Percentiles rank a stretch among this genome's conserved stretches.
phyloP scores from a whole-genome alignment of 2,113 vertebrate genomes.

The Hippoglossus stenolepis region DNA sequence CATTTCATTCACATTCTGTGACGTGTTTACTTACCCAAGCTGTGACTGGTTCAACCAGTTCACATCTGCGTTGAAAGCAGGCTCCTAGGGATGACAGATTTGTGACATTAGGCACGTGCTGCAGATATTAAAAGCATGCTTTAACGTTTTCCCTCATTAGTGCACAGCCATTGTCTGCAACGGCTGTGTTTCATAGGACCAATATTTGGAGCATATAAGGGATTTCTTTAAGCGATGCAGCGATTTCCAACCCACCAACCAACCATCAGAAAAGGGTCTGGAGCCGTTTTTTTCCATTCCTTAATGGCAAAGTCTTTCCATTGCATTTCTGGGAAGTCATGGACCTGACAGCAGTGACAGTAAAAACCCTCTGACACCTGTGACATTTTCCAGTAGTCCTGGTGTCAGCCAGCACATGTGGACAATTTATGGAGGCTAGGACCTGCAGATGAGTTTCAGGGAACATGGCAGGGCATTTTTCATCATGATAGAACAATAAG shows the following conservation, averaged over 20 bases:
- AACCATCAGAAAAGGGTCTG: constrained; percentile 52
- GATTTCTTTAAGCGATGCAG: constrained; percentile 59
- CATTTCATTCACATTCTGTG: constrained; percentile 49
- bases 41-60: constrained; percentile 34
- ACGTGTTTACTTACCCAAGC: constrained; percentile 21
- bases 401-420: constrained; percentile 73
- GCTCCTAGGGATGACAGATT: constrained; percentile 36
- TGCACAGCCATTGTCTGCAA: constrained; percentile 36
- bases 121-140: constrained; percentile 45
- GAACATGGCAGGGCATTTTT: constrained; percentile 49
- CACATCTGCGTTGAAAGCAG: constrained; percentile 35
- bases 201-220: constrained; percentile 51
- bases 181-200: constrained; percentile 45
- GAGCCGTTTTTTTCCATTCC: constrained; percentile 69
- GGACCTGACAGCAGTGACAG: constrained; percentile 77
- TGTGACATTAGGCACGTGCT: constrained; percentile 57
- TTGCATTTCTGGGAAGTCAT: constrained; percentile 70
- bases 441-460: constrained; percentile 52
- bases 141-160: constrained; percentile 75
- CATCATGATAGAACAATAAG: constrained; percentile 10
- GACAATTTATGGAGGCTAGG: constrained; percentile 53
- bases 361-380: constrained; percentile 77
- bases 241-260: constrained; percentile 64
- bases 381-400: constrained; percentile 80
- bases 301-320: constrained; percentile 77